Conservation (phyloP, 1,140 invertebrate species). For the Drosophila micromelanica region DNA sequence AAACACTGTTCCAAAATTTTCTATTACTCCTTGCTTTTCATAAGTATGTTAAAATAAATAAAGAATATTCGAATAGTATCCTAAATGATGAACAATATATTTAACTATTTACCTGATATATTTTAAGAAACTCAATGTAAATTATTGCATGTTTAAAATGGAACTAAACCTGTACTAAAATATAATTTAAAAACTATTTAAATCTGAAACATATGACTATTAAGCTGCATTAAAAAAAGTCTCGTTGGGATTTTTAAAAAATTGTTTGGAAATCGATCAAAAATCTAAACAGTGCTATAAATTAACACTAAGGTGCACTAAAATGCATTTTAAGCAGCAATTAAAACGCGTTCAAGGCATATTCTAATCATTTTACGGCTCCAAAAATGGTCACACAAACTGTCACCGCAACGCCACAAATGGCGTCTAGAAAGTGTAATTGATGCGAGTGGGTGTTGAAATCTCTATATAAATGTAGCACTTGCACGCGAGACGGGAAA, state of each 20-base stretch:
- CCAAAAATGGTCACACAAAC: conserved; percentile 45
- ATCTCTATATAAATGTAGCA: conserved; percentile 57
- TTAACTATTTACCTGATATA: too few relatives aligned
- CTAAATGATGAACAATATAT: too few relatives aligned
- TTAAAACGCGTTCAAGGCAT: conserved; percentile 37
- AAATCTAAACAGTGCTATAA: conserved; percentile 22
- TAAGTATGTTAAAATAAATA: too few relatives aligned
- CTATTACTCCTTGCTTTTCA: too few relatives aligned
- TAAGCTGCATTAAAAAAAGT: background rate
- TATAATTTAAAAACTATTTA: too few relatives aligned
- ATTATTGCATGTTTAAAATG: too few relatives aligned
- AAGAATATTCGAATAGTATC: too few relatives aligned
- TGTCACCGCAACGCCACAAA: conserved; percentile 16
- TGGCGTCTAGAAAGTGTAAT: conserved; percentile 48
- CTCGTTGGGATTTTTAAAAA: background rate
- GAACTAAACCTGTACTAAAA: background rate
- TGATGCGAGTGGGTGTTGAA: conserved; percentile 60
- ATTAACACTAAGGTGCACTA: conserved; percentile 9
- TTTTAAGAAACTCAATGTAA: too few relatives aligned
- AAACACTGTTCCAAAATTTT: too few relatives aligned
- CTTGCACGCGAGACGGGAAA: conserved; percentile 60
- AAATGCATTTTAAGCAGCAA: conserved; percentile 6
- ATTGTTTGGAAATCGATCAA: conserved; percentile 10
- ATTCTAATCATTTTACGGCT: conserved; percentile 32
- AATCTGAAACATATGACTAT: background rate